A percentile compares a stretch with the other conserved stretches of the same genome.
Conservation (phyloP, 2,113 vertebrate genomes). For the Rhabdornis inornatus region DNA sequence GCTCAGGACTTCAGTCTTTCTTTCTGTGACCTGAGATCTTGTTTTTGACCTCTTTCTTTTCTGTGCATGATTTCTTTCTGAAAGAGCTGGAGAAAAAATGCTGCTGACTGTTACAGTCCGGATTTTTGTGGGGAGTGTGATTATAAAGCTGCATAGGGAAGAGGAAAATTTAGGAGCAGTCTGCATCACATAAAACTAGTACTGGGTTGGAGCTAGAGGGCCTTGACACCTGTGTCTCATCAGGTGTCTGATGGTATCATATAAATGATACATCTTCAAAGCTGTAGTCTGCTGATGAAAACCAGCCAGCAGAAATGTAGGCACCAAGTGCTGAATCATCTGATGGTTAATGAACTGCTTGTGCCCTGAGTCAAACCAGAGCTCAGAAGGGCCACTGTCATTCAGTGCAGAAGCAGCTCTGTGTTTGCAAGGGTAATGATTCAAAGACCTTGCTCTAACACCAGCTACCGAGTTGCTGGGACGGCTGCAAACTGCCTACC, state of each 20-base stretch:
- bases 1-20: background rate
- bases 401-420: background rate
- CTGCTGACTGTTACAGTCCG: background rate
- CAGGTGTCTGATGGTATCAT: conserved; percentile 34
- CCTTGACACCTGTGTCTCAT: conserved; percentile 3
- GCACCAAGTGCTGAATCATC: conserved; percentile 44
- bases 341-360: conserved; percentile 19
- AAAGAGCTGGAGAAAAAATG: background rate
- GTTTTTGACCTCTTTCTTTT: background rate
- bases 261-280: conserved; percentile 26
- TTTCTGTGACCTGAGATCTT: background rate
- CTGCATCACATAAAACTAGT: background rate
- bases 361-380: conserved; percentile 30
- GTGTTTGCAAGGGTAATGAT: background rate
- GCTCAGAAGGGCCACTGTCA: background rate
- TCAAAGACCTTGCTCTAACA: background rate
- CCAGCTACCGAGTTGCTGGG: background rate
- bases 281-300: conserved; percentile 22
- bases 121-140: background rate
- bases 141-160: background rate
- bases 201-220: background rate
- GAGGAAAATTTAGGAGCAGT: background rate
- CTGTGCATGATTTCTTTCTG: background rate
- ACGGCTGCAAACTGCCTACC: fast-evolving
- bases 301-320: conserved; percentile 4